Evolutionary conservation across 2,888 invertebrate genomes (phyloP).

Genomic region (Dryocosmus kuriphilus): DNA sequence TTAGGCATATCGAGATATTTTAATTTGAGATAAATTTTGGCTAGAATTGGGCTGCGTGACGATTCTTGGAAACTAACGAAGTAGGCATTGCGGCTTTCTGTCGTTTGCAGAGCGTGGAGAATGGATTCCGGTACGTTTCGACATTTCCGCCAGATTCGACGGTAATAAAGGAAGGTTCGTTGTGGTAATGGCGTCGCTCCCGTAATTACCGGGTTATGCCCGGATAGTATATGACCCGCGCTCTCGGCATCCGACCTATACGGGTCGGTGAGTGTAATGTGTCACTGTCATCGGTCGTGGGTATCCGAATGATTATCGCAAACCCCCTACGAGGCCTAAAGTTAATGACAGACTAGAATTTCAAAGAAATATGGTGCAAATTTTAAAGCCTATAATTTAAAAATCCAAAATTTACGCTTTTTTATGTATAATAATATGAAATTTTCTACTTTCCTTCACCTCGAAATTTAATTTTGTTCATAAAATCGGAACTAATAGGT

Average conservation of each 20-base stretch:
- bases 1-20: background rate
- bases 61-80: background rate
- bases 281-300: constrained; percentile 74
- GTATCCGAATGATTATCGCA: constrained; percentile 72
- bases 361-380: constrained; percentile 53
- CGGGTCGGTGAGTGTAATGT: constrained; percentile 68
- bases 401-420: background rate
- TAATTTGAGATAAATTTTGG: background rate
- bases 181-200: constrained; percentile 67
- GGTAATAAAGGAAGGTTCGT: constrained; percentile 65
- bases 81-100: background rate
- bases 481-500: background rate
- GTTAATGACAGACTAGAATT: constrained; percentile 64
- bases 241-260: constrained; percentile 58
- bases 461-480: background rate
- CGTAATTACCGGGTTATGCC: constrained; percentile 73
- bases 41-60: background rate
- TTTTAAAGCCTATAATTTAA: background rate
- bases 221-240: constrained; percentile 66
- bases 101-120: constrained; percentile 52
- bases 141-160: constrained; percentile 61
- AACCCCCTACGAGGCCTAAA: constrained; percentile 53
- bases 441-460: background rate
- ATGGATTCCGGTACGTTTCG: constrained; percentile 56
- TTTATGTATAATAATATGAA: background rate